Evolutionary conservation across 1,140 invertebrate species (phyloP).

Genomic region (Heliconius hermathena): DNA sequence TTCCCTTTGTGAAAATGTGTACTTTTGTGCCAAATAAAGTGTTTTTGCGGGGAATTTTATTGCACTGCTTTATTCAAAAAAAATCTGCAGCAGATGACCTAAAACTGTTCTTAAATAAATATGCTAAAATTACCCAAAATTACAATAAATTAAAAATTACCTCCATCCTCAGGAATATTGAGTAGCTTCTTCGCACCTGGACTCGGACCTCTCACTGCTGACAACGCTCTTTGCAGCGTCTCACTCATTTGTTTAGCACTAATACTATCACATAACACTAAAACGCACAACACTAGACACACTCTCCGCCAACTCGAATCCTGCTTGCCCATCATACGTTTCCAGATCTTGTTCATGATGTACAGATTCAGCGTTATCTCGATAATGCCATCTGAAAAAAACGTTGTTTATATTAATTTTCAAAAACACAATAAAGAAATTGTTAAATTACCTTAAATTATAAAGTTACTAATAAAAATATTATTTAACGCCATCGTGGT

Average conservation of each 20-base stretch:
- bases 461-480: too few relatives aligned
- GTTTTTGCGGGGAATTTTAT: too few relatives aligned
- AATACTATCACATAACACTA: constrained; percentile 38
- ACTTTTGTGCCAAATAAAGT: too few relatives aligned
- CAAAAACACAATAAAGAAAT: too few relatives aligned
- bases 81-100: too few relatives aligned
- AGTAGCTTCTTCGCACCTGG: constrained; percentile 81
- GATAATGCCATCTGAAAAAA: constrained; percentile 58
- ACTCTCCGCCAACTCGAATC: constrained; percentile 64
- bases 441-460: too few relatives aligned
- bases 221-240: constrained; percentile 79
- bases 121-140: neutral
- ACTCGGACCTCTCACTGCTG: constrained; percentile 76
- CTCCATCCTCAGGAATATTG: constrained; percentile 81
- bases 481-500: too few relatives aligned
- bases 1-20: too few relatives aligned
- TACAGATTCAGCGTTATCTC: constrained; percentile 27
- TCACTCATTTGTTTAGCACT: constrained; percentile 79
- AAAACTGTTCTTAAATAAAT: too few relatives aligned
- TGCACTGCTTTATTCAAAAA: too few relatives aligned
- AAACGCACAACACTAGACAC: constrained; percentile 55
- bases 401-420: neutral
- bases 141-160: constrained; percentile 48
- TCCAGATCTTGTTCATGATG: constrained; percentile 33
- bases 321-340: constrained; percentile 55